Percentiles rank a stretch among this genome's conserved stretches.
phyloP scores from a whole-genome alignment of 2,888 invertebrate species.

The Ichneumoninae sp. region DNA sequence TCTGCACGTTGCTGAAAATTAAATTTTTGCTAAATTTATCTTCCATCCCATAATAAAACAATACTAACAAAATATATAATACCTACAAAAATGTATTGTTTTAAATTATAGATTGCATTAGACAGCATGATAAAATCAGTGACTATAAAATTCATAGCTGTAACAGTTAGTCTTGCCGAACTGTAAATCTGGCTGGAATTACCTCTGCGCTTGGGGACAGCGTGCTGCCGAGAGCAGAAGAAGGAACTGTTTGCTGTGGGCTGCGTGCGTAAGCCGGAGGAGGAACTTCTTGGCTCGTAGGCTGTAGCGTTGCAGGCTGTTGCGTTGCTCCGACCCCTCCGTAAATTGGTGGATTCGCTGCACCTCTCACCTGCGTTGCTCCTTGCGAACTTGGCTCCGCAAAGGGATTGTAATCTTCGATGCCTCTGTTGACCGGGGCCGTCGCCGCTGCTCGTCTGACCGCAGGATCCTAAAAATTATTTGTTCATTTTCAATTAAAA shows the following conservation, averaged over 20 bases:
- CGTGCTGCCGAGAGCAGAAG: conserved; percentile 71
- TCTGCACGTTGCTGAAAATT: conserved; percentile 91
- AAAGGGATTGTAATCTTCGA: conserved; percentile 98
- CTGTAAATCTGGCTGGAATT: conserved; percentile 42
- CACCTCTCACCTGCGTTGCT: conserved; percentile 84
- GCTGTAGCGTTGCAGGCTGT: conserved; percentile 93
- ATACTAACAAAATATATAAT: not conserved
- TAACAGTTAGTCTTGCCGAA: not conserved
- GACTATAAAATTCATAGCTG: not conserved
- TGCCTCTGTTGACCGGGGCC: conserved; percentile 89
- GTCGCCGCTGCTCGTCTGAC: conserved; percentile 95
- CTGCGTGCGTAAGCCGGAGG: conserved; percentile 88
- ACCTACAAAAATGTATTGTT: not conserved
- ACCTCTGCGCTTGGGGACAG: conserved; percentile 78
- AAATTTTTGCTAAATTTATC: not conserved
- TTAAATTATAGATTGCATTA: not conserved
- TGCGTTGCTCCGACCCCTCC: conserved; percentile 79
- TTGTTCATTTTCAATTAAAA: not conserved
- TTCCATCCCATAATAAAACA: not conserved
- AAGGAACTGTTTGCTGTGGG: conserved; percentile 86
- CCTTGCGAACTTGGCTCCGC: conserved; percentile 89
- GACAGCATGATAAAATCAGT: not conserved
- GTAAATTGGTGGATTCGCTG: conserved; percentile 85
- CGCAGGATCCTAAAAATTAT: conserved; percentile 93
- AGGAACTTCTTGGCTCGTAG: conserved; percentile 86